phyloP scores from a whole-genome alignment of 2,797 vertebrate species.

The Meriones psammophilus region DNA sequence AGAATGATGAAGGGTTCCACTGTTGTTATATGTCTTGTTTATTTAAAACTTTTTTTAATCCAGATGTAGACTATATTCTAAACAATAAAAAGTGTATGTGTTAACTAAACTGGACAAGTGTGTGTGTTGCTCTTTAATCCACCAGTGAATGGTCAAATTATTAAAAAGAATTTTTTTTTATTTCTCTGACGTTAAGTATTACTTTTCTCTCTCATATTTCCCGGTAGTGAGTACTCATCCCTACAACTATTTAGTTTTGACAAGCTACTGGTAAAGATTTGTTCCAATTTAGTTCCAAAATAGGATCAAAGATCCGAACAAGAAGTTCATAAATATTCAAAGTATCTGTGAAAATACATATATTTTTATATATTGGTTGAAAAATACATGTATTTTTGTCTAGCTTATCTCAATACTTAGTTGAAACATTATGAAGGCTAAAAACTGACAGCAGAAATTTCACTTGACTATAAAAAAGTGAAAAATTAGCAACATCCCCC shows the following conservation, averaged over 20 bases:
- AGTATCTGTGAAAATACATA: slow-evolving; percentile 12
- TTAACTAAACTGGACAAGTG: slow-evolving; percentile 84
- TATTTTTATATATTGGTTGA: neutral
- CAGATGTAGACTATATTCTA: slow-evolving; percentile 91
- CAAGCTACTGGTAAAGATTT: slow-evolving; percentile 1
- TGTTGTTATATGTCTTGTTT: slow-evolving; percentile 87
- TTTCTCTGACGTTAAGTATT: slow-evolving; percentile 49
- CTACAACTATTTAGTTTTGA: slow-evolving; percentile 24
- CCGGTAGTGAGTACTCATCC: slow-evolving; percentile 45
- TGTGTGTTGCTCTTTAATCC: slow-evolving; percentile 84
- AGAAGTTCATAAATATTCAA: slow-evolving; percentile 47
- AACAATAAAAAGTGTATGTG: slow-evolving; percentile 88
- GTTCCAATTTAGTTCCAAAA: slow-evolving; percentile 21
- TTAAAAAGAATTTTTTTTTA: slow-evolving; percentile 65
- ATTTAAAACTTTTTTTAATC: slow-evolving; percentile 91
- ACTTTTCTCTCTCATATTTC: slow-evolving; percentile 55
- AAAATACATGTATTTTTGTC: neutral
- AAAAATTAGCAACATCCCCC: slow-evolving; percentile 30
- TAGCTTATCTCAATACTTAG: slow-evolving; percentile 17
- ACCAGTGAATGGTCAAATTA: slow-evolving; percentile 76
- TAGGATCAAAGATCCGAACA: neutral
- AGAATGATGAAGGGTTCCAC: slow-evolving; percentile 85
- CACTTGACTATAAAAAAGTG: slow-evolving; percentile 27
- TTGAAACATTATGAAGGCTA: slow-evolving; percentile 28
- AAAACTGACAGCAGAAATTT: slow-evolving; percentile 14